Conservation (phyloP, 1,140 invertebrate species). For the Mercenaria mercenaria region DNA sequence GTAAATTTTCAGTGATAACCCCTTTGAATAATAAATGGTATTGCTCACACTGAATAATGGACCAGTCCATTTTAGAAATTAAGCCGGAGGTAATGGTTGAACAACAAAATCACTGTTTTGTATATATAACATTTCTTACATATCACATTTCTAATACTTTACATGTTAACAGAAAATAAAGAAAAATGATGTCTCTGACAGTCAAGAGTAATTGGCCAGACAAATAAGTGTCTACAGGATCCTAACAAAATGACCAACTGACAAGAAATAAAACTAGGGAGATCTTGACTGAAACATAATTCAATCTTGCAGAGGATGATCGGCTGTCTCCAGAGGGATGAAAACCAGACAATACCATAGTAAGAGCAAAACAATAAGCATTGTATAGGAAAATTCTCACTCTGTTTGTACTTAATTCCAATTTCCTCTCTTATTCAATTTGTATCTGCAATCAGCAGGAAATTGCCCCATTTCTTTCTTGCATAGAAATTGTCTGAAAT, state of each 20-base stretch:
- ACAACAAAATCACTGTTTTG: too few relatives aligned
- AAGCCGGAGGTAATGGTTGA: too few relatives aligned
- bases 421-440: conserved; percentile 16
- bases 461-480: background rate
- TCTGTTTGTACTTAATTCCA: background rate
- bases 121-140: too few relatives aligned
- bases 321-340: background rate
- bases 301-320: conserved; percentile 5
- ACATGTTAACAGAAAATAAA: background rate
- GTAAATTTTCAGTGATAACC: too few relatives aligned
- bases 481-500: too few relatives aligned
- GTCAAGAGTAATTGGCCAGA: background rate
- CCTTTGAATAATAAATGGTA: too few relatives aligned
- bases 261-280: background rate
- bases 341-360: background rate
- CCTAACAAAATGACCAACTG: background rate
- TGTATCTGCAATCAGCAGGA: background rate
- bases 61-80: too few relatives aligned
- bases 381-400: background rate
- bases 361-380: background rate
- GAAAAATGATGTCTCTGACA: background rate
- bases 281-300: background rate
- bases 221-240: background rate
- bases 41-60: too few relatives aligned
- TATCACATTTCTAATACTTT: too few relatives aligned